A percentile compares a stretch with the other conserved stretches of the same genome.
Conservation (phyloP, 2,888 invertebrate species). For the Amphipoea oculea region DNA sequence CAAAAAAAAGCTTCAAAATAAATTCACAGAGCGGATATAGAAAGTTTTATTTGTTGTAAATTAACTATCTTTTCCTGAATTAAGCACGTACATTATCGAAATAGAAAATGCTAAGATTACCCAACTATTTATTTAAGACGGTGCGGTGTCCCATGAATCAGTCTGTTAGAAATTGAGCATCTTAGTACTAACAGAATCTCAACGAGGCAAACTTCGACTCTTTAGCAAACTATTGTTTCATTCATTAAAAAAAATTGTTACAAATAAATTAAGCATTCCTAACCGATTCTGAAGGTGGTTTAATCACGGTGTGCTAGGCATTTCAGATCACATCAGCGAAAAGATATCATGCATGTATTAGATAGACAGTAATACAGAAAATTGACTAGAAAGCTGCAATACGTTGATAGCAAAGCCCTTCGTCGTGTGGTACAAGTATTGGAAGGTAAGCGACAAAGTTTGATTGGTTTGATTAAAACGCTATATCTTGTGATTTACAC, state of each 20-base stretch:
- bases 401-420: constrained; percentile 35
- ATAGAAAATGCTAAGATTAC: neutral
- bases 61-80: no score
- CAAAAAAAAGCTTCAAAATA: no score
- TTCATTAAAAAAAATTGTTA: neutral
- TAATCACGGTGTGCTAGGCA: neutral
- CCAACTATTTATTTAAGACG: neutral
- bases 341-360: constrained; percentile 21
- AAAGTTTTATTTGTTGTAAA: no score
- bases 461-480: neutral
- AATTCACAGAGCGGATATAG: no score
- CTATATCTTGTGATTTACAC: constrained; percentile 4
- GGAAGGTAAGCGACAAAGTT: neutral
- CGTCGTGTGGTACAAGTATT: constrained; percentile 33
- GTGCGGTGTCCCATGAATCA: neutral
- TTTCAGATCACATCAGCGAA: neutral
- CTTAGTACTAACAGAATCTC: neutral
- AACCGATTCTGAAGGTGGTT: neutral
- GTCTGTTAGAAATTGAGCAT: neutral
- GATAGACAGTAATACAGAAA: constrained; percentile 25
- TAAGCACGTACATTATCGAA: neutral
- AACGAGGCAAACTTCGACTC: neutral
- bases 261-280: no score
- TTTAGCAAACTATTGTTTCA: no score
- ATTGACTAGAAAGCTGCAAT: constrained; percentile 46